A percentile compares a stretch with the other conserved stretches of the same genome.
phyloP scores from a whole-genome alignment of 2,888 invertebrate genomes.

The Boloria euphrosyne region DNA sequence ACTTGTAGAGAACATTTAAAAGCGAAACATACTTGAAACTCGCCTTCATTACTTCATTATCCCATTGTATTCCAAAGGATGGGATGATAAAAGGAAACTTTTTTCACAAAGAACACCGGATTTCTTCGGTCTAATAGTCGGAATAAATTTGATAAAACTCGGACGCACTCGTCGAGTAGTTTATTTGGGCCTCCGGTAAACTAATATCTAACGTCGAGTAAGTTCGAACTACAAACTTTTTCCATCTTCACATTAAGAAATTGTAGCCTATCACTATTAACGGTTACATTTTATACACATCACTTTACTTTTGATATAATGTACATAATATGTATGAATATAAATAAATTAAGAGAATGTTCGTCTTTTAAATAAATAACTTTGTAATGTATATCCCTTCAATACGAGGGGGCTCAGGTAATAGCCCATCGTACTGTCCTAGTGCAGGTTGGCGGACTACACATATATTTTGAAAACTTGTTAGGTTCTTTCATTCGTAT shows the following conservation, averaged over 20 bases:
- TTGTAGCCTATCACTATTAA: not conserved
- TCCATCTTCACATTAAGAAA: slow-evolving; percentile 36
- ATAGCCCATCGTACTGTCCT: too few relatives aligned
- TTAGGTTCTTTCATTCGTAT: too few relatives aligned
- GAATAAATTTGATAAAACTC: slow-evolving; percentile 61
- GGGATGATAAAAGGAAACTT: slow-evolving; percentile 45
- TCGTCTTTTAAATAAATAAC: too few relatives aligned
- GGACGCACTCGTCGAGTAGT: slow-evolving; percentile 45
- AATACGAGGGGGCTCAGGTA: too few relatives aligned
- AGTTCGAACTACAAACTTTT: slow-evolving; percentile 41
- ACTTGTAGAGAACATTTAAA: slow-evolving; percentile 26
- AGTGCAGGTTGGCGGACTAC: too few relatives aligned
- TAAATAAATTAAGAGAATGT: not conserved
- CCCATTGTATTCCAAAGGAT: slow-evolving; percentile 49
- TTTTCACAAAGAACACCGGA: slow-evolving; percentile 43
- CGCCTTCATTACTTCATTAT: slow-evolving; percentile 29
- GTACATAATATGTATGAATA: not conserved
- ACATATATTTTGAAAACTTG: too few relatives aligned
- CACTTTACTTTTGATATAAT: not conserved
- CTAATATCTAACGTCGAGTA: slow-evolving; percentile 43
- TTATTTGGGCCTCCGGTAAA: slow-evolving; percentile 47
- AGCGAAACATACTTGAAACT: slow-evolving; percentile 40
- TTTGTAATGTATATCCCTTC: too few relatives aligned
- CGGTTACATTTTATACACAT: not conserved
- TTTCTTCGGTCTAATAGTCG: slow-evolving; percentile 49